Conservation (phyloP, 1,140 invertebrate genomes). For the Lordiphosa collinella region DNA sequence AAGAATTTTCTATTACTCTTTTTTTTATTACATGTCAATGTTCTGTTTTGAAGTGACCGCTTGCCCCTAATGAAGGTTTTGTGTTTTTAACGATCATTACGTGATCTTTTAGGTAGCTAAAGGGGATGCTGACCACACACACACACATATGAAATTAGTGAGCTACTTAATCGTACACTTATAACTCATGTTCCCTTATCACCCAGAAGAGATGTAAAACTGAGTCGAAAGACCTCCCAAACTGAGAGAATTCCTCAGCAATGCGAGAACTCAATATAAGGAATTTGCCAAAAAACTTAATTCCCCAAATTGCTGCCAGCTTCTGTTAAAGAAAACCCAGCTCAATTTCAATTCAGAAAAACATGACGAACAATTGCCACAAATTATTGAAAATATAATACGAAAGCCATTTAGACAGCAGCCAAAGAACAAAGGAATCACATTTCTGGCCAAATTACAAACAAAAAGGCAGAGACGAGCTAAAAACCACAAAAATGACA, state of each 20-base stretch:
- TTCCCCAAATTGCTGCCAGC: constrained; percentile 9
- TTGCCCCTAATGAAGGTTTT: constrained; percentile 39
- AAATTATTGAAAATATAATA: constrained; percentile 60
- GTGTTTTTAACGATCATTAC: constrained; percentile 38
- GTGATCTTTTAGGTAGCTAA: constrained; percentile 5
- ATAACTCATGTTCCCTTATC: not conserved
- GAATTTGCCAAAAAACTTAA: constrained; percentile 3
- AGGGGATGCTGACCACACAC: not conserved
- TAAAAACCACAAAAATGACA: constrained; percentile 67
- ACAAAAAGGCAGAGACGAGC: constrained; percentile 27
- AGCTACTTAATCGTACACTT: not conserved
- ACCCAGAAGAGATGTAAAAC: not conserved
- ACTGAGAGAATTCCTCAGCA: not conserved
- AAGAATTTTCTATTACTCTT: constrained; percentile 32
- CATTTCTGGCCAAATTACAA: constrained; percentile 12
- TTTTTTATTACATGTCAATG: constrained; percentile 20
- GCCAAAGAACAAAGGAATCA: constrained; percentile 1
- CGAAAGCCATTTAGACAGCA: constrained; percentile 32
- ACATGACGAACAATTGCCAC: constrained; percentile 34
- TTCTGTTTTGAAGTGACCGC: constrained; percentile 54
- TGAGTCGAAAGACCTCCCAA: not conserved
- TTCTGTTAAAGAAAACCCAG: constrained; percentile 30
- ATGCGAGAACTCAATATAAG: constrained; percentile 24
- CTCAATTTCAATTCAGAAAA: constrained; percentile 11
- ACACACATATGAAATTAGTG: not conserved